A percentile compares a stretch with the other conserved stretches of the same genome.
phyloP scores from a whole-genome alignment of 2,888 invertebrate species.

The Drosophila picticornis region DNA sequence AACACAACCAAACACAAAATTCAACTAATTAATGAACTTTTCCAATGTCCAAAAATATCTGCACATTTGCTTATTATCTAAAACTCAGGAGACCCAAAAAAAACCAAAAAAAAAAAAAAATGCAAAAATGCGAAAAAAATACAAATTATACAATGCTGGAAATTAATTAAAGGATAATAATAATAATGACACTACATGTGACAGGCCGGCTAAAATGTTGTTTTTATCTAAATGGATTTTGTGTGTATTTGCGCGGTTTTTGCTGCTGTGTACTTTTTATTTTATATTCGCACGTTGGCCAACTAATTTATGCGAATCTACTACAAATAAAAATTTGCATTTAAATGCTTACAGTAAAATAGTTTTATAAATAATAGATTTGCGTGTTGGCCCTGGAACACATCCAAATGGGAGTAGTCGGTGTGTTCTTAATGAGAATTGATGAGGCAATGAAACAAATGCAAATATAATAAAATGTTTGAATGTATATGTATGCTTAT shows the following conservation, averaged over 20 bases:
- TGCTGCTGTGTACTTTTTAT: conserved; percentile 5
- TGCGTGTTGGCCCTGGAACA: conserved; percentile 40
- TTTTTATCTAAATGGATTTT: conserved; percentile 70
- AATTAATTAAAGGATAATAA: conserved; percentile 79
- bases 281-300: conserved; percentile 16
- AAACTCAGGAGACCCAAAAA: conserved; percentile 64
- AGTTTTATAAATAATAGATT: conserved; percentile 70
- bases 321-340: conserved; percentile 76
- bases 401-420: conserved; percentile 41
- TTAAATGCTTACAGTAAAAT: conserved; percentile 67
- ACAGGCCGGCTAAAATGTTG: conserved; percentile 54
- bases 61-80: conserved; percentile 67
- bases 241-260: conserved; percentile 28
- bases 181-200: conserved; percentile 60
- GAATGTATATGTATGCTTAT: neutral
- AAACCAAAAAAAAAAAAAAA: conserved; percentile 20
- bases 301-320: conserved; percentile 69
- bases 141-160: conserved; percentile 66
- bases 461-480: neutral
- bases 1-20: conserved; percentile 36
- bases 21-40: conserved; percentile 68
- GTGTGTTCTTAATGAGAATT: conserved; percentile 47
- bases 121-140: conserved; percentile 7
- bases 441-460: conserved; percentile 24
- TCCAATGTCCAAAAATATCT: conserved; percentile 58